These are phyloP conservation scores for Limanda limanda DNA, from an alignment of 2,113 vertebrate genomes.

Conservation along the genomic window DNA sequence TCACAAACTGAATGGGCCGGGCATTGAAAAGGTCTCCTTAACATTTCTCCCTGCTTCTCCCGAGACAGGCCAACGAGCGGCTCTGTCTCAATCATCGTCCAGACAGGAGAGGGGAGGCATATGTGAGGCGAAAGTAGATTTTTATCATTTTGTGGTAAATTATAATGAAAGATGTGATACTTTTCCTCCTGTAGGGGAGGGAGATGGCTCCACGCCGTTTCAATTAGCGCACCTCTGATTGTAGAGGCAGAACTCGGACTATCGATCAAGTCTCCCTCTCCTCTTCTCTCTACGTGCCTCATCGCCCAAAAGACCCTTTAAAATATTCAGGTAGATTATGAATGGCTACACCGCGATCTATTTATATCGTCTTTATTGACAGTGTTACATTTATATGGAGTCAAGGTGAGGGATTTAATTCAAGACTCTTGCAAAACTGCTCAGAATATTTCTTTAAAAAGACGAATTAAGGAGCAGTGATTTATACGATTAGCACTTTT, in stretches of 20 bases:
- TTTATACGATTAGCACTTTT: conserved; percentile 66
- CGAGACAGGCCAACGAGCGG: conserved; percentile 83
- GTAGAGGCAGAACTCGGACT: conserved; percentile 74
- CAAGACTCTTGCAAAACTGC: conserved; percentile 64
- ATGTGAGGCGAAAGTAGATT: conserved; percentile 43
- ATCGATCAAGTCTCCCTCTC: conserved; percentile 77
- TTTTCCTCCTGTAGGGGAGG: conserved; percentile 58
- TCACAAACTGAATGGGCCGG: conserved; percentile 93
- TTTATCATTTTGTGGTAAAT: conserved; percentile 53
- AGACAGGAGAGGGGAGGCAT: conserved; percentile 30
- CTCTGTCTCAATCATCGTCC: conserved; percentile 92
- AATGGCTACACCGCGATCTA: conserved; percentile 80
- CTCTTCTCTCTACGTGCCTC: conserved; percentile 55
- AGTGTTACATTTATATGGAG: conserved; percentile 81
- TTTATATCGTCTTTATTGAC: conserved; percentile 83
- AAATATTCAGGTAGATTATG: conserved; percentile 85
- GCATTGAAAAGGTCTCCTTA: conserved; percentile 97
- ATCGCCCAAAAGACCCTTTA: conserved; percentile 81
- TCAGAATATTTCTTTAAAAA: conserved; percentile 69
- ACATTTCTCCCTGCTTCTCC: conserved; percentile 89
- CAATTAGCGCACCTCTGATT: conserved; percentile 80
- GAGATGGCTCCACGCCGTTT: conserved; percentile 66
- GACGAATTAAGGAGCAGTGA: conserved; percentile 71
- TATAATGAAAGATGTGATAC: conserved; percentile 55
- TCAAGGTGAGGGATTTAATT: conserved; percentile 82